Evolutionary conservation across 2,113 vertebrate genomes (phyloP), one percentile per base, ranked within the genome.

Genomic region (Chaetodon trifascialis): DNA sequence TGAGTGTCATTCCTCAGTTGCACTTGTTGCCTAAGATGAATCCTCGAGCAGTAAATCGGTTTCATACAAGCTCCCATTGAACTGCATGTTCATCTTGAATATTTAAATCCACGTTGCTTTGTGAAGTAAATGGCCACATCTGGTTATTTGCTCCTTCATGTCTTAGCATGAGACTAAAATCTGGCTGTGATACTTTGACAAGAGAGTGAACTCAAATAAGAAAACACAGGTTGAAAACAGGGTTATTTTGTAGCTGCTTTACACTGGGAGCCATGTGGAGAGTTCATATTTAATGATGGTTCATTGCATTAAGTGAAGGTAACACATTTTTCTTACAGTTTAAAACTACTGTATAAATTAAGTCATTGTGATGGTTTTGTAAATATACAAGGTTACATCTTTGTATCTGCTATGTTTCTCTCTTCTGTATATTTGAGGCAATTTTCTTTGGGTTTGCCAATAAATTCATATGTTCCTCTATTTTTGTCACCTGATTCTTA

Each of bases 341-440:
- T 68, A 21, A 86, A 87, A 86, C 85, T 87, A 69, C 84, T 92
- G 71, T 94, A 90, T 90, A 91, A 81, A 92, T 89, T 46, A 46
- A 86, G 46, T 85, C 71, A 67, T 88, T 89, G 80, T 89, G 75
- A 84, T 78, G 73, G 88, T 79, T 94, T 62, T 95, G 94, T 95
- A 94, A 90, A 95, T 93, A 94, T 78, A 71, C 83, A 88, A 86
- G 78, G 82, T 86, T 76, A 49, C 76, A 88, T 83, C 85, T 95
- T 94, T 94, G 71, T 92, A 93, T 88, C 81, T 86, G 88, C 85
- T 82, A 19, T 74, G 76, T 89, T 83, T 91, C 58, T 91, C 80
- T 87, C 76, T 89, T 90, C 88, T 95, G 89, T 95, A 93, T 94
- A 93, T 93, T 92, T 92, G 77, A 92, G 60, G 75, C 54, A 66